A percentile compares a stretch with the other conserved stretches of the same genome.
Evolutionary conservation across 2,113 vertebrate genomes (phyloP).

Genomic region (Rhipidura dahli): DNA sequence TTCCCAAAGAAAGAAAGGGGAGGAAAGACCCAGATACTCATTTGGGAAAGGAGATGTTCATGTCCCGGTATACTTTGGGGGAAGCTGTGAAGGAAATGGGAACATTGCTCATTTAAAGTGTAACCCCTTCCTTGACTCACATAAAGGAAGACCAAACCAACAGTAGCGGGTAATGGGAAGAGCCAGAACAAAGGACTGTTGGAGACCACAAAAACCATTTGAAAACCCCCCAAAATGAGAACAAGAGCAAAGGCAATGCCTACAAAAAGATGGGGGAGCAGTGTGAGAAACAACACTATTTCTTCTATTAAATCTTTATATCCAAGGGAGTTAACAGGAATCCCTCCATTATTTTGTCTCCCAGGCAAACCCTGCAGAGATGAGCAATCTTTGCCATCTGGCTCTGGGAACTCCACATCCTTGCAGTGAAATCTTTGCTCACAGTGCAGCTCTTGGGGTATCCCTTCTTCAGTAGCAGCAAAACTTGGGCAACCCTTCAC

Average conservation of each 20-base stretch:
- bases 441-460: not conserved
- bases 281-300: not conserved
- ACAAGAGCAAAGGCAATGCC: not conserved
- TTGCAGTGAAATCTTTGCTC: not conserved
- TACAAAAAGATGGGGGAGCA: not conserved
- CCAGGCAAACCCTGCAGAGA: not conserved
- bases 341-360: not conserved
- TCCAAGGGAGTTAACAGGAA: not conserved
- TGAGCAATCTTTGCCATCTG: not conserved
- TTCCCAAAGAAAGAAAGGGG: not conserved
- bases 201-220: not conserved
- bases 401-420: not conserved
- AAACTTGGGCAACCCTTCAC: not conserved
- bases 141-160: not conserved
- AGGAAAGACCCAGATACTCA: not conserved
- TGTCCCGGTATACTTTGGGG: not conserved
- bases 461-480: not conserved
- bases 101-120: not conserved
- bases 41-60: not conserved
- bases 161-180: accelerated
- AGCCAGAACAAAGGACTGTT: not conserved
- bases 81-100: not conserved
- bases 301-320: not conserved
- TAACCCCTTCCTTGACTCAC: not conserved
- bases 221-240: not conserved